Base-by-base conservation (phyloP, 2,113 vertebrate genomes). In the Desmodus rotundus region DNA sequence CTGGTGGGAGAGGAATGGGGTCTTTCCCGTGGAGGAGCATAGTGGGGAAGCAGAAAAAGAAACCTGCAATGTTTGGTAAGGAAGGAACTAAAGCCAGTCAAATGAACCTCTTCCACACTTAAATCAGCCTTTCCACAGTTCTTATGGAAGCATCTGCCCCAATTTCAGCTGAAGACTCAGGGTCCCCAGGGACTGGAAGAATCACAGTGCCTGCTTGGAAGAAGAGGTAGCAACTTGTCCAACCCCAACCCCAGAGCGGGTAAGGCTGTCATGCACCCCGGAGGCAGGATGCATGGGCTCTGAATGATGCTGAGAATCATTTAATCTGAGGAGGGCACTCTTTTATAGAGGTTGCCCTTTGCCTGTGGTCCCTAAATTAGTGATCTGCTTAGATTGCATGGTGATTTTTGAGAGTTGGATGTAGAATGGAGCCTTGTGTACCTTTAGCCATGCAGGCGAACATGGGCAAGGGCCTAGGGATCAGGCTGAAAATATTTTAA, bases 211-310 rank as follows among this genome's bases (percentile, higher is more conserved):
- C 95, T 89, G 65, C 95, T 92, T 95, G 95, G 95, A 93, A 91
- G 96, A 96, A 84, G 89, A 96, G 92, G 67, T 90, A 95, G 93
- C 84, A 61, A 83, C 68, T 93, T 95, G 94, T 76, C 76, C 96
- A 87, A 52, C 88, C 97, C 97, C 93, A 93, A 61, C 88, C 97
- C 97, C 93, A 93, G 96, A 97, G 96, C 96, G 90, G 96, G 97
- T 98, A 98, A 98, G 97, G n/a, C 78, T 89, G 91, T 43, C 80
- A 58, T 45, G 47, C 61, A 78, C 70, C 52, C 58, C 76, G 83
- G 70, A 63, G 86, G 33, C 65, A 86, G 80, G 84, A 85, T 65
- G 80, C 65, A 22, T 92, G 80, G 61, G 41, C 87, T 83, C 67
- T 31, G 10, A 96, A 16, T 68, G 67, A 86, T 65, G 47, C 82